Evolutionary conservation across 2,888 invertebrate genomes (phyloP), one percentile per base, ranked within the genome.

Genomic region (Cryptus viduatorius): DNA sequence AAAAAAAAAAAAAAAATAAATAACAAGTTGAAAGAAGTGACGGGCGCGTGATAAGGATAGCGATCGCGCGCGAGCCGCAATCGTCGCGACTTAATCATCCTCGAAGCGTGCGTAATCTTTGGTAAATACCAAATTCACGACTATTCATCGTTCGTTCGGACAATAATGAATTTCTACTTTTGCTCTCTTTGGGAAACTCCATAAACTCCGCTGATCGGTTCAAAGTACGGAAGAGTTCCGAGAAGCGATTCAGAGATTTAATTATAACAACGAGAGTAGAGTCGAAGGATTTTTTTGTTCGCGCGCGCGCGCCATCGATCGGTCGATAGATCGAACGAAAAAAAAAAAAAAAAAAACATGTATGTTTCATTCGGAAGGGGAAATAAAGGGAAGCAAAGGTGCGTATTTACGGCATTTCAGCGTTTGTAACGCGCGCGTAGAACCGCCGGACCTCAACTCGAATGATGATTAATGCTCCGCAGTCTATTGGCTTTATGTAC

Each of bases 401-500:
- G 8, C 24, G 16, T 24, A 14, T 56, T 56, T 56, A 56, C 56
- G 37, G 56, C 29, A 59, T 59, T 29, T 24, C 4, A 1, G 3
- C 12, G 14, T 48, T 48, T 48, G 12, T 48, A 16, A 29, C 7
- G 31, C 31, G 37, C 16, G 71, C 14, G 56, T 56, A 71, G 53
- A 71, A 71, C 2, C 31, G 16, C 10, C 37, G 16, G 16, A n/a
- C 69, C 29, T n/a, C 31, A 14, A 61, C 67, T 75, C 78, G 56
- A 69, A 37, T 61, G 73, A 71, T 76, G 82, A 84, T 87, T 84
- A 87, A 61, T 87, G 81, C 48, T 31, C 56, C 31, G 61, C 82
- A 87, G 86, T 88, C 86, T 87, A 87, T 87, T 82, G 83, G 80
- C 86, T 87, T 86, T 86, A 86, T 83, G 86, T 84, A 87, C 83